Percentiles rank a stretch among this genome's conserved stretches.
Evolutionary conservation across 1,140 invertebrate species (phyloP).

Genomic region (Drosophila miranda): DNA sequence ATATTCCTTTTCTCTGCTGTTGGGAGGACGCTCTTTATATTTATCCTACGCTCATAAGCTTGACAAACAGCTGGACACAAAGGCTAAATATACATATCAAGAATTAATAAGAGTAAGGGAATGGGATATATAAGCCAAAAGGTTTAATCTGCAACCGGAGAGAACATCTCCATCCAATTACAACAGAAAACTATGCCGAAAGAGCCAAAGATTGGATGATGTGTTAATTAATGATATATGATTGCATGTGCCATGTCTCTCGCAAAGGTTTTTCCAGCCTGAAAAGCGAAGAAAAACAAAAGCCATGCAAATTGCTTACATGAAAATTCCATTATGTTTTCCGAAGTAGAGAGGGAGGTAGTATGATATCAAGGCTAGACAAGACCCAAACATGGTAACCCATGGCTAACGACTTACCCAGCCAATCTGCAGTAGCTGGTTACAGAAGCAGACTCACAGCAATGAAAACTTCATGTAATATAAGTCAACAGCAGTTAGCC

Average conservation of each 20-base stretch:
- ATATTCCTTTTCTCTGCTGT: neutral
- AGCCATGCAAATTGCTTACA: slow-evolving; percentile 63
- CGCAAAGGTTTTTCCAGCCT: neutral
- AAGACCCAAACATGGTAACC: slow-evolving; percentile 49
- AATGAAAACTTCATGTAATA: slow-evolving; percentile 60
- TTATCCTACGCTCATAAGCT: slow-evolving; percentile 20
- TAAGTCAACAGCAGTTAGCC: slow-evolving; percentile 63
- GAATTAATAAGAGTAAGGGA: slow-evolving; percentile 2
- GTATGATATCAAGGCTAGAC: slow-evolving; percentile 48
- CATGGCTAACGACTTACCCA: slow-evolving; percentile 7
- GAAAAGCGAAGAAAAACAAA: slow-evolving; percentile 20
- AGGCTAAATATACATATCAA: slow-evolving; percentile 18
- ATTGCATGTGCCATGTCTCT: neutral
- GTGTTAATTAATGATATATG: slow-evolving; percentile 7
- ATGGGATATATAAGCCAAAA: neutral
- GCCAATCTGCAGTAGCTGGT: neutral
- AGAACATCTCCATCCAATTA: too few species aligned
- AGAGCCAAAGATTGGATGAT: too few species aligned
- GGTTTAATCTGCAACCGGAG: too few species aligned
- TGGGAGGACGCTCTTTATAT: neutral
- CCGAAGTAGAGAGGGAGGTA: slow-evolving; percentile 19
- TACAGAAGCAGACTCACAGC: slow-evolving; percentile 4
- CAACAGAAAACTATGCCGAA: too few species aligned
- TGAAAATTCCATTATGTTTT: slow-evolving; percentile 62
- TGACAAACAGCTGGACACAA: slow-evolving; percentile 25